These are phyloP conservation scores for Chelonus formosanus DNA, from an alignment of 2,888 invertebrate species.

Conservation along the genomic window DNA sequence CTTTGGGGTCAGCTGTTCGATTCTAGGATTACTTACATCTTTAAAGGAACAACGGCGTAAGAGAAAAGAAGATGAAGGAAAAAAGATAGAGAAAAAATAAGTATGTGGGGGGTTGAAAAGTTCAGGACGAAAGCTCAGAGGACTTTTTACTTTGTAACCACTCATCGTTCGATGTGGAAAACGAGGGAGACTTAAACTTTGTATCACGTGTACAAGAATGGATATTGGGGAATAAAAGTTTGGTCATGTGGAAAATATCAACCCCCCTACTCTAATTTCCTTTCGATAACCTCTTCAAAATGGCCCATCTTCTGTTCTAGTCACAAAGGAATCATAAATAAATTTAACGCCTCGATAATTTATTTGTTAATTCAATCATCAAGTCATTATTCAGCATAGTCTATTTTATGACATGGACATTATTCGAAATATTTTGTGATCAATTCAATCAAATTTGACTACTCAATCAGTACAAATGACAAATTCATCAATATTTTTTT, in stretches of 20 bases:
- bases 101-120: constrained; percentile 36
- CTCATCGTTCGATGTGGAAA: constrained; percentile 38
- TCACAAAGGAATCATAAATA: too few relatives aligned
- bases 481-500: too few relatives aligned
- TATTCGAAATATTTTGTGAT: too few relatives aligned
- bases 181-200: constrained; percentile 29
- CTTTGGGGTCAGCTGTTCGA: constrained; percentile 30
- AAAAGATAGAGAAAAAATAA: constrained; percentile 9
- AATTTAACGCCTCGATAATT: too few relatives aligned
- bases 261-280: background rate
- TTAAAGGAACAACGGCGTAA: constrained; percentile 14
- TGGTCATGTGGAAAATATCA: constrained; percentile 26
- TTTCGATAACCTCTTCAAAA: background rate
- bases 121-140: constrained; percentile 41
- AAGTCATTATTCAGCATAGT: too few relatives aligned
- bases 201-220: constrained; percentile 35
- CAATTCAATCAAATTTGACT: too few relatives aligned
- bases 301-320: background rate
- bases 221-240: constrained; percentile 44
- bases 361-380: too few relatives aligned
- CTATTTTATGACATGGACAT: too few relatives aligned
- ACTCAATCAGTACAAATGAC: too few relatives aligned
- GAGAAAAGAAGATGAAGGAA: constrained; percentile 20
- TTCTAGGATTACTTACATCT: constrained; percentile 38
- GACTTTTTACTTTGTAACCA: constrained; percentile 41